Evolutionary conservation across 2,888 invertebrate genomes (phyloP).

Genomic region (Luperina testacea): DNA sequence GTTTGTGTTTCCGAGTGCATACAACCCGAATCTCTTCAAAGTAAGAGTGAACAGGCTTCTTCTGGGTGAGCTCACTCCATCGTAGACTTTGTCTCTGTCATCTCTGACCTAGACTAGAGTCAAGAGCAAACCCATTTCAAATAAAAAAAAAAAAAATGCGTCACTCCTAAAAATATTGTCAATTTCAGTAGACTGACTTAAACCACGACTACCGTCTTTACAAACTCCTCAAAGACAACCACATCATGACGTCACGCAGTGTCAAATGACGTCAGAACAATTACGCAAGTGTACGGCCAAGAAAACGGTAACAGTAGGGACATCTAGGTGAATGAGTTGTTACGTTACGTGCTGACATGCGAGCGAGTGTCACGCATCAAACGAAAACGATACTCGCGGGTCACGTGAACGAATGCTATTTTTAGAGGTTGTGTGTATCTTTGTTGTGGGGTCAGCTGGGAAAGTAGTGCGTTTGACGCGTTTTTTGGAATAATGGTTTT

Average conservation of each 20-base stretch:
- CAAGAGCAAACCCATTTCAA: no score
- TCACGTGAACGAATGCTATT: conserved; percentile 55
- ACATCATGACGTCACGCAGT: conserved; percentile 45
- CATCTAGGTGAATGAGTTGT: conserved; percentile 66
- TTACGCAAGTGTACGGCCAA: conserved; percentile 68
- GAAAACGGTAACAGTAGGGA: conserved; percentile 71
- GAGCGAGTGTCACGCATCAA: conserved; percentile 80
- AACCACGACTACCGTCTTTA: not conserved
- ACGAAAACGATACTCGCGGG: conserved; percentile 74
- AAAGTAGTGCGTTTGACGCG: not conserved
- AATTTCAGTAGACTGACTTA: not conserved
- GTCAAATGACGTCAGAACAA: conserved; percentile 65
- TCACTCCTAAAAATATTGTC: not conserved
- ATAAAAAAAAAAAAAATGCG: no score
- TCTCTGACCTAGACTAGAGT: no score
- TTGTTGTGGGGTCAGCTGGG: conserved; percentile 31
- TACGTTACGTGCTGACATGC: conserved; percentile 77
- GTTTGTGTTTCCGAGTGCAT: no score
- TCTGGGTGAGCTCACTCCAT: no score
- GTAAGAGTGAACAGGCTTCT: no score
- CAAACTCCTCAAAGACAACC: conserved; percentile 35
- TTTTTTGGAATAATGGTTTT: not conserved
- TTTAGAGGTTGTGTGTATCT: conserved; percentile 40
- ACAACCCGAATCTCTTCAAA: no score
- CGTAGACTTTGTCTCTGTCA: no score